Evolutionary conservation across 2,797 vertebrate genomes (phyloP).

Genomic region (Chloroceryle amazona): DNA sequence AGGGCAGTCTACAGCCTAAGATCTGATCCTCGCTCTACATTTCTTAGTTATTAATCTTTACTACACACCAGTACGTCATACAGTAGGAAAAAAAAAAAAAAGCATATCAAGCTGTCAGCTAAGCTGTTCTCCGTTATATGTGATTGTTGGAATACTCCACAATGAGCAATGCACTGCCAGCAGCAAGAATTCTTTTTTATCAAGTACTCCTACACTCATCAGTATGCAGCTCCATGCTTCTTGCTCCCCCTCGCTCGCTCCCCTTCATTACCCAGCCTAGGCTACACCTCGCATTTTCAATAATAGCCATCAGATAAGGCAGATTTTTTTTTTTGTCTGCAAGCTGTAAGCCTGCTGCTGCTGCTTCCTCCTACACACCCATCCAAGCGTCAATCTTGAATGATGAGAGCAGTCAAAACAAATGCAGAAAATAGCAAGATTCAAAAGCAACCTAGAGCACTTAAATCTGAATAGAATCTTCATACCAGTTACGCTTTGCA

Average conservation of each 20-base stretch:
- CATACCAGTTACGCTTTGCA: slow-evolving; percentile 68
- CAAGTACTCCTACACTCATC: slow-evolving; percentile 99
- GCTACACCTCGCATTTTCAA: slow-evolving; percentile 89
- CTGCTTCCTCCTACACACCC: slow-evolving; percentile 88
- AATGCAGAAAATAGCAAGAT: slow-evolving; percentile 87
- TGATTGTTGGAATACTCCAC: slow-evolving; percentile 88
- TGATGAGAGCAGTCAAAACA: slow-evolving; percentile 89
- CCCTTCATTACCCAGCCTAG: slow-evolving; percentile 88
- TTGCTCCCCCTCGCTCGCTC: slow-evolving; percentile 84
- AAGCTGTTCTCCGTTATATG: slow-evolving; percentile 84
- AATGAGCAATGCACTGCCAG: slow-evolving; percentile 89
- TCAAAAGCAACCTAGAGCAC: slow-evolving; percentile 82
- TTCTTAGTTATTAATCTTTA: slow-evolving; percentile 85
- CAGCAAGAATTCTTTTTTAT: slow-evolving; percentile 95
- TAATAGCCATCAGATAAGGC: slow-evolving; percentile 95
- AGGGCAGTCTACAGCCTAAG: slow-evolving; percentile 76
- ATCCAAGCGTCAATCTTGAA: slow-evolving; percentile 87
- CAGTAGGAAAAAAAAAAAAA: slow-evolving; percentile 48
- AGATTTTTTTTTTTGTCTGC: slow-evolving; percentile 91
- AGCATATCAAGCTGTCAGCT: slow-evolving; percentile 84
- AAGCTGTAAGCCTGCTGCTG: slow-evolving; percentile 85
- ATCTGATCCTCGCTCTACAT: slow-evolving; percentile 84
- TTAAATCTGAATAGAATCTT: slow-evolving; percentile 81
- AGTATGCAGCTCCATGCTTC: slow-evolving; percentile 94
- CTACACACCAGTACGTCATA: slow-evolving; percentile 83